Evolutionary conservation across 2,888 invertebrate species (phyloP).

Genomic region (Leptinotarsa juncta): DNA sequence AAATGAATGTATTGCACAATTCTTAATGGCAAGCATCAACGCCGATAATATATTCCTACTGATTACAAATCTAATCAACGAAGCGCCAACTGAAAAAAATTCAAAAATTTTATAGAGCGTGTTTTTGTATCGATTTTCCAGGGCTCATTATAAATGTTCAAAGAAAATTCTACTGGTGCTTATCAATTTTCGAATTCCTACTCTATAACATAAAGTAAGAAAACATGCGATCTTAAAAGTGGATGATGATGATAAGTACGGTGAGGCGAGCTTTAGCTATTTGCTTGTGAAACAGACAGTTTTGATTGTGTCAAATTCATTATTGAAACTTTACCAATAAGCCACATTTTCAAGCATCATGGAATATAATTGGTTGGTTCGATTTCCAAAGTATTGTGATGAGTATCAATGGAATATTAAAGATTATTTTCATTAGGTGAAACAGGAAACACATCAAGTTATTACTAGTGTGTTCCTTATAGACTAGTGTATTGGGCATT

Average conservation of each 20-base stretch:
- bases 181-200: neutral
- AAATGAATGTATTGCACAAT: neutral
- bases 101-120: neutral
- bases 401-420: too few relatives aligned
- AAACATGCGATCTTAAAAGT: neutral
- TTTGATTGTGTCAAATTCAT: too few relatives aligned
- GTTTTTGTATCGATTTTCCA: neutral
- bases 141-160: too few relatives aligned
- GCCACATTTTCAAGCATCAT: too few relatives aligned
- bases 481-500: too few relatives aligned
- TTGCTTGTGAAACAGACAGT: neutral
- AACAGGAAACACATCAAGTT: too few relatives aligned
- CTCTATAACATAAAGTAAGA: neutral
- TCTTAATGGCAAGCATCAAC: slow-evolving; percentile 2
- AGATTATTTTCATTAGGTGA: too few relatives aligned
- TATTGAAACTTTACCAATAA: too few relatives aligned
- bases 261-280: neutral
- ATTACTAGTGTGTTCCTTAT: too few relatives aligned
- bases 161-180: neutral
- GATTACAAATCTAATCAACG: neutral
- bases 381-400: too few relatives aligned
- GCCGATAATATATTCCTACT: neutral
- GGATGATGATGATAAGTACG: neutral
- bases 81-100: neutral
- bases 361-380: too few relatives aligned